phyloP scores from a whole-genome alignment of 2,797 vertebrate genomes.

The Rachycentron canadum region DNA sequence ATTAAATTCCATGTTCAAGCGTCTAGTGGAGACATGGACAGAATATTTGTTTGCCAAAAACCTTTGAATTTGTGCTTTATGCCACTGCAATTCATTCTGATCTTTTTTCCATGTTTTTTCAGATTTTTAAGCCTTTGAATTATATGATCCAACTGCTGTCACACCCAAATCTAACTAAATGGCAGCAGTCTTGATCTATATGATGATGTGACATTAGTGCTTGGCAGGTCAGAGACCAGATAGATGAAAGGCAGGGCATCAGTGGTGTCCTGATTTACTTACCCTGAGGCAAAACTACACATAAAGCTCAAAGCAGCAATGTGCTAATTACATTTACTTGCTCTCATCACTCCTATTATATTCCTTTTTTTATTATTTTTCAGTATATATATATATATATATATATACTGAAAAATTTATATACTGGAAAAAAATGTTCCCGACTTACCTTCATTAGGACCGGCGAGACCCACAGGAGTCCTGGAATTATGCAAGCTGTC shows the following conservation, averaged over 20 bases:
- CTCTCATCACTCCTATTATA: conserved; percentile 35
- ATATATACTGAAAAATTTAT: conserved; percentile 19
- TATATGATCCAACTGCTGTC: conserved; percentile 8
- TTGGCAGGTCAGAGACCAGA: neutral
- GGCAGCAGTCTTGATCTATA: conserved; percentile 10
- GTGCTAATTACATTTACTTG: conserved; percentile 33
- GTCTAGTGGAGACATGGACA: neutral
- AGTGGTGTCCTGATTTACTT: conserved; percentile 4
- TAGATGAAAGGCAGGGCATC: conserved; percentile 23
- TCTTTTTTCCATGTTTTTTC: conserved; percentile 15
- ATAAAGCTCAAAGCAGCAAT: conserved; percentile 4
- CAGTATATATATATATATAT: neutral
- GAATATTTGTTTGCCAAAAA: neutral
- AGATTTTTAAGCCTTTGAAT: conserved; percentile 24
- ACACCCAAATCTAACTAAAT: conserved; percentile 11
- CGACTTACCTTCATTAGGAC: conserved; percentile 21
- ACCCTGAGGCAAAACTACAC: neutral
- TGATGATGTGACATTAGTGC: conserved; percentile 8
- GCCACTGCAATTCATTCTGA: neutral
- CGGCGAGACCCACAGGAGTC: conserved; percentile 47
- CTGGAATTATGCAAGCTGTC: conserved; percentile 68
- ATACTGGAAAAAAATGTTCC: conserved; percentile 4
- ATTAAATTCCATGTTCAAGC: neutral
- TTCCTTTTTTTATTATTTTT: conserved; percentile 24
- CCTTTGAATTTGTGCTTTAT: neutral